Base-by-base conservation (phyloP, 1,140 invertebrate species). In the Cyrtorhinus lividipennis region DNA sequence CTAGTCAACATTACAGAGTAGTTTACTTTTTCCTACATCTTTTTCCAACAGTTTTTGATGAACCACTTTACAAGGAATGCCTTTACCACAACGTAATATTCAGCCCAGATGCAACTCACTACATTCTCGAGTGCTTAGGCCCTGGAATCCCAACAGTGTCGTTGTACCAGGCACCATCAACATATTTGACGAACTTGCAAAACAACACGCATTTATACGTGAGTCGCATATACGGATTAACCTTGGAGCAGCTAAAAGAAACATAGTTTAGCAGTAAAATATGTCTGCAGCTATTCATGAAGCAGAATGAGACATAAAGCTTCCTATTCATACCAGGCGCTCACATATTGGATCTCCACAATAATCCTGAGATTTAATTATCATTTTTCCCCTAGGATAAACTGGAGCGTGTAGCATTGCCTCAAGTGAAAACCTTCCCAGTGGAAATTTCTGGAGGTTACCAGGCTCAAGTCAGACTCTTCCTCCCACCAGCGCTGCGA, bases 361-460 rank as follows among this genome's bases (percentile, higher is more conserved):
- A n/a, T n/a, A n/a, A n/a, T n/a, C n/a, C n/a, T n/a, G n/a, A n/a
- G n/a, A n/a, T n/a, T n/a, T n/a, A n/a, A n/a, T n/a, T n/a, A n/a
- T n/a, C n/a, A n/a, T n/a, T n/a, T n/a, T n/a, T n/a, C n/a, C 38
- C 81, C 15, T 70, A 82, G 76, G 84, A 90, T 69, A 79, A 76
- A 67, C 73, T 89, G 64, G 76, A 79, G 0, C 80, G 77, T 57
- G 83, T 90, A 70, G 88, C 89, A 0, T 75, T 92, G 70, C 90
- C 91, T 0, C 87, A 90, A 68, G 80, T 88, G 0, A 82, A 86
- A 69, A 89, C 85, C 0, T 92, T 92, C 72, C 85, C 86, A 1
- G 87, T 92, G 1, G 85, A 90, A 73, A 84, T 92, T 63, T 87
- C 86, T 1, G 88, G 87, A 18, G 88, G 86, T 0, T 86, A 86